phyloP scores from a whole-genome alignment of 2,888 invertebrate genomes.

The Portevinia maculata region DNA sequence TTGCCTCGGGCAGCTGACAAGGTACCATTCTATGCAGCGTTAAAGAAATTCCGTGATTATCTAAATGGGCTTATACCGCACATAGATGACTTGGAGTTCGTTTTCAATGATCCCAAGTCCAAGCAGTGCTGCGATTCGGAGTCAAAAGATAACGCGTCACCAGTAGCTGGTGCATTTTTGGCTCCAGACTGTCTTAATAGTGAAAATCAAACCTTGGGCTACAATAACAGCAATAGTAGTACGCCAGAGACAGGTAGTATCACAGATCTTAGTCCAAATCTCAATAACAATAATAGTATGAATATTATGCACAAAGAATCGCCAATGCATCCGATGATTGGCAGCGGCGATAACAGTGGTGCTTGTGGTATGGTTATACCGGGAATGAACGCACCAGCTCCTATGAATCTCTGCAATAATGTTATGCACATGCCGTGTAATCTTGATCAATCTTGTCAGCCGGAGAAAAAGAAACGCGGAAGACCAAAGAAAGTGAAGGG shows the following conservation, averaged over 20 bases:
- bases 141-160: constrained; percentile 55
- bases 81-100: constrained; percentile 93
- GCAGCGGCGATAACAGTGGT: constrained; percentile 27
- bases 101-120: constrained; percentile 89
- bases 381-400: constrained; percentile 27
- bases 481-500: constrained; percentile 89
- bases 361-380: constrained; percentile 42
- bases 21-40: constrained; percentile 97
- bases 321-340: constrained; percentile 33
- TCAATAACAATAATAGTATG: constrained; percentile 39
- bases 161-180: constrained; percentile 27
- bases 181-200: constrained; percentile 41
- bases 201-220: constrained; percentile 43
- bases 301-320: constrained; percentile 45
- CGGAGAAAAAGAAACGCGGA: constrained; percentile 94
- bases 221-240: constrained; percentile 51
- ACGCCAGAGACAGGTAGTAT: constrained; percentile 46
- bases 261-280: constrained; percentile 38
- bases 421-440: constrained; percentile 45
- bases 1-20: constrained; percentile 98
- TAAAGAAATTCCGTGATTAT: constrained; percentile 97
- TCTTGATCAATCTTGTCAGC: constrained; percentile 78
- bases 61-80: constrained; percentile 93
- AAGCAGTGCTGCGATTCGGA: constrained; percentile 86
- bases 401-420: constrained; percentile 46